These are phyloP conservation scores for Stomorhina lunata DNA, from an alignment of 2,888 invertebrate genomes.

Conservation along the genomic window DNA sequence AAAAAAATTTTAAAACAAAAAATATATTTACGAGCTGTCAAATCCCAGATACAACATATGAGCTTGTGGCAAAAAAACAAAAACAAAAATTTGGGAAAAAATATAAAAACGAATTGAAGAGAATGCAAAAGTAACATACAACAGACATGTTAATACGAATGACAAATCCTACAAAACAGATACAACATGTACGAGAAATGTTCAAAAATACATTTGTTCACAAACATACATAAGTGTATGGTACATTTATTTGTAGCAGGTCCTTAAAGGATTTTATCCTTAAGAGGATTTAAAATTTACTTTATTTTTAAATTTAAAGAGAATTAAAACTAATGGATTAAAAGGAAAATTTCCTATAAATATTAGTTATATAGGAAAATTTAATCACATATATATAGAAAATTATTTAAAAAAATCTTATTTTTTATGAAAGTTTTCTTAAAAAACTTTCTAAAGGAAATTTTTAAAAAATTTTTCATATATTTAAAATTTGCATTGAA, in stretches of 20 bases:
- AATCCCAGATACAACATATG: conserved; percentile 73
- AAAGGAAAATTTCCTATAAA: too few relatives aligned
- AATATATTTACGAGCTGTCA: conserved; percentile 76
- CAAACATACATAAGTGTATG: too few relatives aligned
- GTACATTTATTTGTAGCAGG: conserved; percentile 13
- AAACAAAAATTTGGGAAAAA: not conserved
- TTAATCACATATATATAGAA: too few relatives aligned
- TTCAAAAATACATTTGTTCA: too few relatives aligned
- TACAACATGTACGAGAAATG: not conserved
- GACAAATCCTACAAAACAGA: conserved; percentile 46
- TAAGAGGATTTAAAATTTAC: conserved; percentile 25
- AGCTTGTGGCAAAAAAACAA: conserved; percentile 9
- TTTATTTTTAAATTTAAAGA: not conserved
- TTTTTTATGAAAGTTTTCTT: too few relatives aligned
- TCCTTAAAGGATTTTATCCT: conserved; percentile 39
- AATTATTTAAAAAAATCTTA: too few relatives aligned
- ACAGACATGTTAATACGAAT: conserved; percentile 60
- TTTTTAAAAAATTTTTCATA: too few relatives aligned
- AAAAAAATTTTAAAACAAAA: conserved; percentile 30
- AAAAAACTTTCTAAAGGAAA: too few relatives aligned
- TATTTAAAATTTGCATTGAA: too few relatives aligned
- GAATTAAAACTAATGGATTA: too few relatives aligned
- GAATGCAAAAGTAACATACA: conserved; percentile 28
- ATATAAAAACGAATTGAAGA: conserved; percentile 3
- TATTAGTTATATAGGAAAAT: too few relatives aligned